These are phyloP conservation scores for Rhodophaea formosa DNA, from an alignment of 2,888 invertebrate genomes.

Conservation along the genomic window DNA sequence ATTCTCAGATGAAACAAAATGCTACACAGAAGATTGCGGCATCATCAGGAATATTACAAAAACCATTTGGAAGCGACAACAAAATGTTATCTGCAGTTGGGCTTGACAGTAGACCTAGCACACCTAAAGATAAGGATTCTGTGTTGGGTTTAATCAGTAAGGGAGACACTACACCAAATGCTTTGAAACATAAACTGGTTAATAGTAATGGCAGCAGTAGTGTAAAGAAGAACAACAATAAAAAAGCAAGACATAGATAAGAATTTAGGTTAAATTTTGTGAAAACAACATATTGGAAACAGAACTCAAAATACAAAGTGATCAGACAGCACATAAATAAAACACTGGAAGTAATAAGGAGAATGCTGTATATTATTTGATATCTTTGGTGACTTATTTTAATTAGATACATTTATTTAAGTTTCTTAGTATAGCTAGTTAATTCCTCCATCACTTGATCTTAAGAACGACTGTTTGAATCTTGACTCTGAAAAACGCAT, in stretches of 20 bases:
- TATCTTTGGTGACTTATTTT: slow-evolving; percentile 23
- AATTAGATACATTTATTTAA: slow-evolving; percentile 24
- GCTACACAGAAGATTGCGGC: slow-evolving; percentile 67
- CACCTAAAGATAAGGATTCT: slow-evolving; percentile 74
- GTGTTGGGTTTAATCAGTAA: slow-evolving; percentile 55
- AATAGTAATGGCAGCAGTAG: slow-evolving; percentile 71
- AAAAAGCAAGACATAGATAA: slow-evolving; percentile 91
- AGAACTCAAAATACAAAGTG: neutral
- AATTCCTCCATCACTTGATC: slow-evolving; percentile 50
- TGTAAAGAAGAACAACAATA: slow-evolving; percentile 88
- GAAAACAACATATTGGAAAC: neutral
- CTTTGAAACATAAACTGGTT: slow-evolving; percentile 77
- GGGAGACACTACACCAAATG: slow-evolving; percentile 63
- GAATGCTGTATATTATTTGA: slow-evolving; percentile 2
- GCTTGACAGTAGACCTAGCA: slow-evolving; percentile 70
- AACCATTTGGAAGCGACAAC: slow-evolving; percentile 65
- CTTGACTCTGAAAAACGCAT: slow-evolving; percentile 65
- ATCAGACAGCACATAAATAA: neutral
- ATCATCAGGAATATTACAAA: slow-evolving; percentile 66
- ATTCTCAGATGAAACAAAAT: slow-evolving; percentile 62
- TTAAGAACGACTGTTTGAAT: slow-evolving; percentile 66
- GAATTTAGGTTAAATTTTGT: slow-evolving; percentile 23
- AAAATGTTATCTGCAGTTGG: slow-evolving; percentile 67
- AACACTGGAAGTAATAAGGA: neutral
- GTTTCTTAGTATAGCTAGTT: slow-evolving; percentile 38